phyloP scores from a whole-genome alignment of 2,888 invertebrate species.

The Phytoseiulus persimilis region DNA sequence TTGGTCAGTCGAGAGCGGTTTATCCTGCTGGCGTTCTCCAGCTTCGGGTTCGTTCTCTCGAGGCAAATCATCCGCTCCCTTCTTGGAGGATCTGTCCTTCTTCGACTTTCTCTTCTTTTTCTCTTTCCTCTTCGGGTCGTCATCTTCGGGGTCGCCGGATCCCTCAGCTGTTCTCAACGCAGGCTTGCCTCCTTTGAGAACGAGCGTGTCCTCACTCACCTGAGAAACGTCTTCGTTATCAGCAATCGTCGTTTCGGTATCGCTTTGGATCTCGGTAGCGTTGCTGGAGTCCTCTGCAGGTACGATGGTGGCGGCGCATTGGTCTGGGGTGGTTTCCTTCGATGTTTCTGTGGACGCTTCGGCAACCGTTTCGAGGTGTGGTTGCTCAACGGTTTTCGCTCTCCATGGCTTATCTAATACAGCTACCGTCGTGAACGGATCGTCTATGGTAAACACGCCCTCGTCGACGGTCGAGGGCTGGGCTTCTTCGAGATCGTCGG shows the following conservation, averaged over 20 bases:
- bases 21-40: background rate
- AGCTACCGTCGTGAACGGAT: constrained; percentile 17
- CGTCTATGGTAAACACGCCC: background rate
- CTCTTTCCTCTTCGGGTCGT: background rate
- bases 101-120: background rate
- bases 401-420: constrained; percentile 11
- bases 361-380: constrained; percentile 36
- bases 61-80: background rate
- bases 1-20: background rate
- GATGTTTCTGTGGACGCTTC: constrained; percentile 25
- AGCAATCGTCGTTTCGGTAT: background rate
- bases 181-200: background rate
- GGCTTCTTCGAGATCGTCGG: constrained; percentile 18
- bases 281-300: constrained; percentile 20
- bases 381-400: constrained; percentile 18
- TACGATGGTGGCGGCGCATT: constrained; percentile 10
- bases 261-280: background rate
- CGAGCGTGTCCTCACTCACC: constrained; percentile 14
- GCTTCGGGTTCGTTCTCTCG: background rate
- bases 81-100: background rate
- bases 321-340: constrained; percentile 36
- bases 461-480: background rate
- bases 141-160: background rate
- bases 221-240: constrained; percentile 28
- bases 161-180: constrained; percentile 5